Evolutionary conservation across 2,113 vertebrate genomes (phyloP), one percentile per base, ranked within the genome.

Genomic region (Turdus rufiventris): DNA sequence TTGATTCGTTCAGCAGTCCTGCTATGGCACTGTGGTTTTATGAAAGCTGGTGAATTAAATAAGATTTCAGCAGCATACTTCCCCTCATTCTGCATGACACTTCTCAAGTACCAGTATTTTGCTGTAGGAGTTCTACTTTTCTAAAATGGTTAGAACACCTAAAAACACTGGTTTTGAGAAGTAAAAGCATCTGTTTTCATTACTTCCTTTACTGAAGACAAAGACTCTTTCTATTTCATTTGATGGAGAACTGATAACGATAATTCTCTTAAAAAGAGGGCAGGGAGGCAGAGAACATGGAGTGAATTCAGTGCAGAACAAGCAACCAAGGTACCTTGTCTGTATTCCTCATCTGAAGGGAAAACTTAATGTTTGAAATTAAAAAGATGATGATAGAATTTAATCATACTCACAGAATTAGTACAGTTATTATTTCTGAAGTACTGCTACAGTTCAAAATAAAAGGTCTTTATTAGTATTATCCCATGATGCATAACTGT

Each of bases 1-100:
- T 90, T 80, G 77, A 95, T 96, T 96, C 28, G 92, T 91, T 94
- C 93, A 96, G 91, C 15, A 4, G 54, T 74, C 91, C 82, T 89
- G 89, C 80, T 62, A 28, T 0, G 23, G 63, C 72, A 4, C 12
- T 61, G 43, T 28, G 50, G 36, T 8, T 28, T 63, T 84, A 67
- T 29, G 75, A 79, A 89, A 88, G 75, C 65, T 43, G 61, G 50
- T 34, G 54, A 79, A 65, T 79, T 89, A 36, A 66, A 70, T 36
- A 89, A 9, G 15, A 10, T 21, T 82, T 85, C 23, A 68, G 56
- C 51, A 83, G 47, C 26, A 9, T 6, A 3, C 45, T 61, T 63
- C 45, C 58, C 42, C 29, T 85, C 73, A 14, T 56, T 43, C 66
- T 61, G 13, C 3, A 0, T 25, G n/a, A 28, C 14, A 6, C 33